Percentiles rank a stretch among this genome's conserved stretches.
Evolutionary conservation across 2,797 vertebrate species (phyloP).

Genomic region (Moxostoma hubbsi): DNA sequence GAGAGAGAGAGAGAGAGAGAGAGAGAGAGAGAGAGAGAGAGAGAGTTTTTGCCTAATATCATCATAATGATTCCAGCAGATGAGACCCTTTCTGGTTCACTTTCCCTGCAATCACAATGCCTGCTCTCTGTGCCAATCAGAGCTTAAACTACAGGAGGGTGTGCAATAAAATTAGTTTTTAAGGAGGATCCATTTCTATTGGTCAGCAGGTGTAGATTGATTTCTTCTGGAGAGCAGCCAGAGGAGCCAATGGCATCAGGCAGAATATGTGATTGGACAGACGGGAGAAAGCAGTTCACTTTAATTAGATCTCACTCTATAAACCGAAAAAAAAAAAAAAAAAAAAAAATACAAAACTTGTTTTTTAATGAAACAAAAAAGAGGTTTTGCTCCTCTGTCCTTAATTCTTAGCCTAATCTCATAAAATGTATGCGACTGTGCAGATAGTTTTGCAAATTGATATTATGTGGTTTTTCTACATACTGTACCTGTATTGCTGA

Average conservation of each 20-base stretch:
- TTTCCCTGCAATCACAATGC: constrained; percentile 57
- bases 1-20: constrained; percentile 22
- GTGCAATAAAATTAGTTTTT: constrained; percentile 27
- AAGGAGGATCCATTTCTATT: constrained; percentile 44
- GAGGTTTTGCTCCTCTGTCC: no score
- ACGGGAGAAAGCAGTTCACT: constrained; percentile 6
- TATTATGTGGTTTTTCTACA: no score
- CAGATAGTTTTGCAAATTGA: no score
- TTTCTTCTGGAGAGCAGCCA: constrained; percentile 33
- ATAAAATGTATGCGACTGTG: no score
- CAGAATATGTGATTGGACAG: constrained; percentile 19
- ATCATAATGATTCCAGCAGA: constrained; percentile 59
- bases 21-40: constrained; percentile 12
- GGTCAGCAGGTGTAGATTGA: constrained; percentile 34
- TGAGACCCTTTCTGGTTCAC: constrained; percentile 49
- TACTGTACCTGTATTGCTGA: no score
- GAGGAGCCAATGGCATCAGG: constrained; percentile 7
- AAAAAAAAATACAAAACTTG: no score
- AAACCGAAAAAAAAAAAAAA: no score
- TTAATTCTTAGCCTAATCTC: no score
- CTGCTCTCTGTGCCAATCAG: constrained; percentile 57
- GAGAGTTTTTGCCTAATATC: constrained; percentile 40
- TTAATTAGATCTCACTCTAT: constrained; percentile 11
- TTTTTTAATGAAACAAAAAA: no score
- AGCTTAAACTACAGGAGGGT: constrained; percentile 12